Conservation (phyloP, 2,888 invertebrate genomes). For the Anticlea derivata region DNA sequence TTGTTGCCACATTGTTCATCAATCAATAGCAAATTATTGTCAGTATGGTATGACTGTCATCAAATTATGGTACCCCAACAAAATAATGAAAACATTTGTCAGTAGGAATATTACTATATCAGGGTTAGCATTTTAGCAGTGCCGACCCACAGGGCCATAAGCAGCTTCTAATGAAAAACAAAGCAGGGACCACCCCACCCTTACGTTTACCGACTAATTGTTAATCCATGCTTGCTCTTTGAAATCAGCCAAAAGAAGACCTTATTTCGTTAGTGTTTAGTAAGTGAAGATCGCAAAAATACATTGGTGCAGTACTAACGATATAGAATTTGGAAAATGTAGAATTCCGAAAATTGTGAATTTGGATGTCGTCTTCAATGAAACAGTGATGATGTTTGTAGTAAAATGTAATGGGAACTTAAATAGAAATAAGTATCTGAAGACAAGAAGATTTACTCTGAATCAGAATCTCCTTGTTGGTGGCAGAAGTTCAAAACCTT, state of each 20-base stretch:
- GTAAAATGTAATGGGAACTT: too few species aligned
- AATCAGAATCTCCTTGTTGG: not conserved
- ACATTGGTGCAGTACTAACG: not conserved
- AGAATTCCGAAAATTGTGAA: too few species aligned
- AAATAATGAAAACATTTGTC: conserved; percentile 12
- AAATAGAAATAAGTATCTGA: too few species aligned
- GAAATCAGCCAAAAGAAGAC: conserved; percentile 10
- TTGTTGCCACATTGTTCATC: too few species aligned
- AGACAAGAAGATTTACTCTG: too few species aligned
- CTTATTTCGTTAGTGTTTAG: conserved; percentile 2
- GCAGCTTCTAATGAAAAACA: conserved; percentile 48
- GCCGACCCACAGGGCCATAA: conserved; percentile 23
- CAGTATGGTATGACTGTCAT: too few species aligned
- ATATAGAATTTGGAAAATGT: not conserved
- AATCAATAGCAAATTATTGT: too few species aligned
- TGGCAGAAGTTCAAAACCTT: not conserved
- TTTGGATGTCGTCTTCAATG: too few species aligned
- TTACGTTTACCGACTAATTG: conserved; percentile 40
- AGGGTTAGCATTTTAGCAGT: conserved; percentile 23
- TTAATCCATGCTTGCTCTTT: conserved; percentile 28
- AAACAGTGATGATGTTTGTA: too few species aligned
- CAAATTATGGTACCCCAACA: not conserved
- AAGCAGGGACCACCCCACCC: conserved; percentile 38
- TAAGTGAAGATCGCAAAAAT: not conserved
- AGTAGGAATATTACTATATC: conserved; percentile 23